Evolutionary conservation across 2,888 invertebrate genomes (phyloP).

Genomic region (Eupithecia subfuscata): DNA sequence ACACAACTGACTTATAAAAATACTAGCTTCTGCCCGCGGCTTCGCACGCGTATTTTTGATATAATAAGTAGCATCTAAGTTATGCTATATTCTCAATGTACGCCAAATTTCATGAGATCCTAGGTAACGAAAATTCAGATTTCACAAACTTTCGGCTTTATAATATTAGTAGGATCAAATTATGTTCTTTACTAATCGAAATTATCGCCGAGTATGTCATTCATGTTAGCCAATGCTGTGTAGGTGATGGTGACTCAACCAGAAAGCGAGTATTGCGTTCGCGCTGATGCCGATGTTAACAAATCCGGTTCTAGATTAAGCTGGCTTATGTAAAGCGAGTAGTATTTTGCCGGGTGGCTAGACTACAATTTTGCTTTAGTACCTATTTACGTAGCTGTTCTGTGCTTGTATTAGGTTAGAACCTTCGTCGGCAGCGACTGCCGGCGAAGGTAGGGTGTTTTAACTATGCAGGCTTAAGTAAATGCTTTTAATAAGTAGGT

Average conservation of each 20-base stretch:
- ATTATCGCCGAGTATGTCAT: constrained; percentile 11
- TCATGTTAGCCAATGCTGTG: constrained; percentile 35
- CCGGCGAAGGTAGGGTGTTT: not conserved
- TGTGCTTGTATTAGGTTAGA: not conserved
- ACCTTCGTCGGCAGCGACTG: not conserved
- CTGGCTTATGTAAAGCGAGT: constrained; percentile 50
- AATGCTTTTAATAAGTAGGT: not conserved
- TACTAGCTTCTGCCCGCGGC: no score
- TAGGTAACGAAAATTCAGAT: no score
- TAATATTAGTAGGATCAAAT: no score
- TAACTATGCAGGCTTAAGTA: not conserved
- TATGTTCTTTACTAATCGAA: constrained; percentile 4
- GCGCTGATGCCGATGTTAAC: constrained; percentile 58
- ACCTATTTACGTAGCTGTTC: not conserved
- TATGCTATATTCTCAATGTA: no score
- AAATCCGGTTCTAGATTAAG: constrained; percentile 70
- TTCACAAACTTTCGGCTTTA: no score
- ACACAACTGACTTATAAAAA: not conserved
- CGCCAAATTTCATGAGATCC: no score
- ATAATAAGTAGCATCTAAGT: no score
- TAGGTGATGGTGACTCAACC: constrained; percentile 60
- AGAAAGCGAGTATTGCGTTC: constrained; percentile 56
- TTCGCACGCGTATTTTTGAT: no score
- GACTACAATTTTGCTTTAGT: not conserved
- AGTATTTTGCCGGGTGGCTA: constrained; percentile 14